Conservation (phyloP, 2,888 invertebrate genomes). For the Lycocerus yunnanus region DNA sequence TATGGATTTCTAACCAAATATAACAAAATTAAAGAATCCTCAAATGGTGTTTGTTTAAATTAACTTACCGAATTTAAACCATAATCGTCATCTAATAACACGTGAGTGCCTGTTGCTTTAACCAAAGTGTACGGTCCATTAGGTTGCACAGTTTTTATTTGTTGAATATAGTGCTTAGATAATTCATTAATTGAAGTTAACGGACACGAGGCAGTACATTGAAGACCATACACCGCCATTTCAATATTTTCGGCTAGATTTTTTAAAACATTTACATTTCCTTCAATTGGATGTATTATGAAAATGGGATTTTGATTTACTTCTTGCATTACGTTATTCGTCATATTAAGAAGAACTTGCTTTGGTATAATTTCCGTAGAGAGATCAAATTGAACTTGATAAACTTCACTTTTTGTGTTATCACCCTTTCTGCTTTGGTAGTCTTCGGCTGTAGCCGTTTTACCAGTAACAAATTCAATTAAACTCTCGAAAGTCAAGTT, state of each 20-base stretch:
- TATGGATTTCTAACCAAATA: too few species aligned
- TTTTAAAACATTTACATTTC: constrained; percentile 73
- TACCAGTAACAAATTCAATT: constrained; percentile 60
- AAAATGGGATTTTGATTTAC: constrained; percentile 61
- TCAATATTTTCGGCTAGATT: constrained; percentile 73
- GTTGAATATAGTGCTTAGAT: too few species aligned
- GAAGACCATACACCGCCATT: too few species aligned
- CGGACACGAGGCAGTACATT: too few species aligned
- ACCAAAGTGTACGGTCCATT: constrained; percentile 86
- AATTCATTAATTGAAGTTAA: too few species aligned
- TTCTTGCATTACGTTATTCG: constrained; percentile 58
- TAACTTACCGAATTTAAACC: constrained; percentile 79
- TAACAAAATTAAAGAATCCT: too few species aligned
- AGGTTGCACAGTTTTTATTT: constrained; percentile 77
- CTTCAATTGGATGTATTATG: constrained; percentile 88
- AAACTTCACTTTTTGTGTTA: constrained; percentile 55
- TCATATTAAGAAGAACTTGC: constrained; percentile 70
- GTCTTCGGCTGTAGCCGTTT: constrained; percentile 40
- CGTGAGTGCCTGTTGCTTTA: constrained; percentile 85
- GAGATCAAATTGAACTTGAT: constrained; percentile 59
- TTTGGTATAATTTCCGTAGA: constrained; percentile 74
- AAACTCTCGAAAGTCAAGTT: constrained; percentile 79
- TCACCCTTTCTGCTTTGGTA: constrained; percentile 10
- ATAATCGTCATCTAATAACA: constrained; percentile 84
- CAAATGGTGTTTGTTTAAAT: background rate